Evolutionary conservation across 1,140 invertebrate species (phyloP), one percentile per base, ranked within the genome.

Genomic region (Bombus polaris): DNA sequence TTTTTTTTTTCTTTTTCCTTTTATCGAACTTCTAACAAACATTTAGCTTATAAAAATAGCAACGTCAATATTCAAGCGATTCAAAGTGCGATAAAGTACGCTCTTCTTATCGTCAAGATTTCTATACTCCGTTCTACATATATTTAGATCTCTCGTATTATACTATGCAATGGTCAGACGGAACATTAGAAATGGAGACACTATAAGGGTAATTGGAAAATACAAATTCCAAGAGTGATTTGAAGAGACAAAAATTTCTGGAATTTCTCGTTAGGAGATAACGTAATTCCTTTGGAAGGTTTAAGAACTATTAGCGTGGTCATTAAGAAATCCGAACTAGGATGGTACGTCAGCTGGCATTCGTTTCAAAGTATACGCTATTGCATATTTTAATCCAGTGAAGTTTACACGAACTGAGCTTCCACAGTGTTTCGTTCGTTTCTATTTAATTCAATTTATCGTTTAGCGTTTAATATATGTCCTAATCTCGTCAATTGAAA

Each of bases 251-350:
- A 77, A 65, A 32, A 78, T 78, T 42, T 42, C 9, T 62, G 39
- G 57, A 65, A 78, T 59, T 78, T 78, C 75, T 42, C 62, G 15
- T 78, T 78, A 44, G 28, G 1, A 78, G 18, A 42, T 32, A 25
- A 39, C 12, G 32, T 22, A 53, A 53, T 22, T 53, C 25, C 37
- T 65, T 22, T 37, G 5, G n/a, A 53, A 32, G 9, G 1, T 32
- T 74, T 72, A n/a, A 12, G 13, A 47, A 32, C n/a, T 47, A 47
- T 75, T 78, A 78, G 57, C 59, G 18, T 28, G 57, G 57, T 42
- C 75, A 65, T 78, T 78, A 78, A 78, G 57, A 37, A 59, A 37
- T 65, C 22, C 62, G 37, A 78, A 78, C 75, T 77, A 65, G 57
- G 28, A 42, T 37, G 57, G 62, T 39, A 62, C 42, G 57, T 18